A percentile compares a stretch with the other conserved stretches of the same genome.
Conservation (phyloP, 2,888 invertebrate species). For the Drosophila mettleri region DNA sequence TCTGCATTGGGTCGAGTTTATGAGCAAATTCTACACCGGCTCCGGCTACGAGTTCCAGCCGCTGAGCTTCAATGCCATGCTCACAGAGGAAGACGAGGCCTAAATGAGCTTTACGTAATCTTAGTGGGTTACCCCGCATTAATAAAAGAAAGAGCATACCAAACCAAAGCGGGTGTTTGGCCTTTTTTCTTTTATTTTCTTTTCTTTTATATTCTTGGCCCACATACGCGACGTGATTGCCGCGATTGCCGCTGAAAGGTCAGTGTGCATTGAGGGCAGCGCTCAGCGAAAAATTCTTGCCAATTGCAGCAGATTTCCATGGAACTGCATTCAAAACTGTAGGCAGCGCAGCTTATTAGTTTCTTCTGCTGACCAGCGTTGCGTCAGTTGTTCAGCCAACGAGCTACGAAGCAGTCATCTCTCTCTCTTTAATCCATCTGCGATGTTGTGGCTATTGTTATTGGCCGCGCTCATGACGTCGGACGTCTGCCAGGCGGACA, state of each 20-base stretch:
- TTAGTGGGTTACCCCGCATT: constrained; percentile 63
- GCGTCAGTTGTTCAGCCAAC: constrained; percentile 54
- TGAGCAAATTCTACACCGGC: constrained; percentile 96
- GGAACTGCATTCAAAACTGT: constrained; percentile 47
- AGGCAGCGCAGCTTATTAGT: constrained; percentile 17
- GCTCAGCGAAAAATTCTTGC: constrained; percentile 74
- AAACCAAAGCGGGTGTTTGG: constrained; percentile 40
- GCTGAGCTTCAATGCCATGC: constrained; percentile 92
- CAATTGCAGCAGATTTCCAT: constrained; percentile 64
- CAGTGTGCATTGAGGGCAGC: constrained; percentile 72
- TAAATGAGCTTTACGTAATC: constrained; percentile 40
- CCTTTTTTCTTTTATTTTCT: background rate
- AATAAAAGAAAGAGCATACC: constrained; percentile 64
- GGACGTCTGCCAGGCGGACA: constrained; percentile 84
- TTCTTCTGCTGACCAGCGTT: constrained; percentile 5
- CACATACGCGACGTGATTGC: constrained; percentile 62
- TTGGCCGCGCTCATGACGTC: constrained; percentile 45
- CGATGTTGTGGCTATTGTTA: constrained; percentile 30
- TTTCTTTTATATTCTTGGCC: constrained; percentile 33
- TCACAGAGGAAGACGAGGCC: constrained; percentile 87
- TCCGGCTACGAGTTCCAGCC: constrained; percentile 93
- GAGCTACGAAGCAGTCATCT: constrained; percentile 40
- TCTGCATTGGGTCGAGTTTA: constrained; percentile 99
- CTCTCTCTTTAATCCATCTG: background rate
- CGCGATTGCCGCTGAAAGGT: constrained; percentile 47